Evolutionary conservation across 2,888 invertebrate species (phyloP).

Genomic region (Peribatodes rhomboidaria): DNA sequence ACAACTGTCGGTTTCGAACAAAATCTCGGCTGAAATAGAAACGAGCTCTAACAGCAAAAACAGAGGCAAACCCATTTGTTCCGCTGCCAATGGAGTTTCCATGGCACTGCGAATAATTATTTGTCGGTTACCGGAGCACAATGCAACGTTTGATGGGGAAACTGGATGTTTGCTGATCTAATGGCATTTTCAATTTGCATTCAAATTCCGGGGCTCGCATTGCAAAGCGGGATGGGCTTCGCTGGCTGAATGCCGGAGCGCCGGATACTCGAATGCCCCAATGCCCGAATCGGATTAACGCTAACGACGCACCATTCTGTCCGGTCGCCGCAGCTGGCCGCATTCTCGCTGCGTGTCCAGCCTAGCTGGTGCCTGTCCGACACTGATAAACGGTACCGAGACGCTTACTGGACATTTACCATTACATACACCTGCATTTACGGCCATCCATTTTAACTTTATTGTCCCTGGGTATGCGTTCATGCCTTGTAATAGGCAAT

Average conservation of each 20-base stretch:
- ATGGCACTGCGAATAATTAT: slow-evolving; percentile 57
- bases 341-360: slow-evolving; percentile 57
- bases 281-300: slow-evolving; percentile 81
- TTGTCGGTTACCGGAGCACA: slow-evolving; percentile 61
- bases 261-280: slow-evolving; percentile 67
- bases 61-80: slow-evolving; percentile 17
- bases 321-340: slow-evolving; percentile 58
- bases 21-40: slow-evolving; percentile 11
- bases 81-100: slow-evolving; percentile 35
- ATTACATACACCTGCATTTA: slow-evolving; percentile 42
- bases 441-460: slow-evolving; percentile 36
- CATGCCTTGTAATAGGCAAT: slow-evolving; percentile 8
- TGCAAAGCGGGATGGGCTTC: slow-evolving; percentile 57
- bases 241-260: slow-evolving; percentile 64
- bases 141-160: slow-evolving; percentile 70
- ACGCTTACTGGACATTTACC: slow-evolving; percentile 30
- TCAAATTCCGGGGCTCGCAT: slow-evolving; percentile 76
- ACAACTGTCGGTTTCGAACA: slow-evolving; percentile 4
- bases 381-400: slow-evolving; percentile 62
- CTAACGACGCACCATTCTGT: slow-evolving; percentile 82
- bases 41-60: slow-evolving; percentile 25
- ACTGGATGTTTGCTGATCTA: slow-evolving; percentile 80
- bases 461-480: slow-evolving; percentile 14
- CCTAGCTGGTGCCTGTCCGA: slow-evolving; percentile 51
- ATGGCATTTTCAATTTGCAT: slow-evolving; percentile 84